A percentile compares a stretch with the other conserved stretches of the same genome.
Evolutionary conservation across 53 echinoderm and acorn worm genomes (phyloP).

Genomic region (Astropecten irregularis): DNA sequence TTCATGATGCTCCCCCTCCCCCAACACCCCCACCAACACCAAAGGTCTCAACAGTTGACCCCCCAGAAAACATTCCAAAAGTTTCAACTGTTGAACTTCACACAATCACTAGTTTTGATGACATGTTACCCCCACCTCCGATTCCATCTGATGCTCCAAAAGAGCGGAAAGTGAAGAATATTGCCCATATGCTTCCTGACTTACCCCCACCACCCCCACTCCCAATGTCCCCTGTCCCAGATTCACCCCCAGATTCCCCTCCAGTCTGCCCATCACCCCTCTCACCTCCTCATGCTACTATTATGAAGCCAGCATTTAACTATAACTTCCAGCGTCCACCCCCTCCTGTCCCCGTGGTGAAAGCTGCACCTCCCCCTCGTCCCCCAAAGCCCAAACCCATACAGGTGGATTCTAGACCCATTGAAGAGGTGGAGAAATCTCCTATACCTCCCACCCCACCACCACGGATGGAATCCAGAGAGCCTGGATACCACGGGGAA

Average conservation of each 20-base stretch:
- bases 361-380: slow-evolving; percentile 20
- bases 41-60: slow-evolving; percentile 25
- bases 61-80: slow-evolving; percentile 27
- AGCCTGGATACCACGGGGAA: neutral
- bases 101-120: slow-evolving; percentile 32
- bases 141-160: neutral
- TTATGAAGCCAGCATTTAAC: slow-evolving; percentile 1
- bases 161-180: neutral
- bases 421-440: slow-evolving; percentile 1
- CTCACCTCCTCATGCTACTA: slow-evolving; percentile 54
- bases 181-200: slow-evolving; percentile 47
- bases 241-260: slow-evolving; percentile 9
- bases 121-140: slow-evolving; percentile 1
- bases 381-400: slow-evolving; percentile 36
- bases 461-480: slow-evolving; percentile 19
- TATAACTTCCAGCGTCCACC: slow-evolving; percentile 12
- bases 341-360: neutral
- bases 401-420: neutral
- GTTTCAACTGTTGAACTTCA: slow-evolving; percentile 41
- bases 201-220: slow-evolving; percentile 45
- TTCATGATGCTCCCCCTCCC: slow-evolving; percentile 7
- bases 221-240: slow-evolving; percentile 17
- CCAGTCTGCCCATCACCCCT: slow-evolving; percentile 43
- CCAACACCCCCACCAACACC: slow-evolving; percentile 51
- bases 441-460: slow-evolving; percentile 21